A percentile compares a stretch with the other conserved stretches of the same genome.
These are phyloP conservation scores for Abscondita cerata DNA, from an alignment of 2,888 invertebrate genomes.

Conservation along the genomic window DNA sequence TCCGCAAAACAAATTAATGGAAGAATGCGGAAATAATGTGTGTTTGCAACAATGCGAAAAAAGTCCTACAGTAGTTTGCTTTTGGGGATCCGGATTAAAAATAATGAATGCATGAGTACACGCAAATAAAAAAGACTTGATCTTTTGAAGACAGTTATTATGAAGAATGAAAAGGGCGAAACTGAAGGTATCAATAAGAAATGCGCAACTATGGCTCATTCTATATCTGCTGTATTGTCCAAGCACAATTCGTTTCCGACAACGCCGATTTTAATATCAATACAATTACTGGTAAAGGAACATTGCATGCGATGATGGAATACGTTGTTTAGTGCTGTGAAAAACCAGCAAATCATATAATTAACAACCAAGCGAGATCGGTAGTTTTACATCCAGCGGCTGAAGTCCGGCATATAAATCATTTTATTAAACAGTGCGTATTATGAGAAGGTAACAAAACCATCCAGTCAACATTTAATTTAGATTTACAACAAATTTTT, in stretches of 20 bases:
- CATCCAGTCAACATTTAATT: neutral
- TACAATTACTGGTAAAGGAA: neutral
- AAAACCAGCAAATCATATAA: neutral
- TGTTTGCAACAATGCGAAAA: too few species aligned
- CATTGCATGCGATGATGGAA: too few species aligned
- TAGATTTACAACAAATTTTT: neutral
- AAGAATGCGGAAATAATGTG: too few species aligned
- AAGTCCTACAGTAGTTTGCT: too few species aligned
- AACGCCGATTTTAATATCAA: neutral
- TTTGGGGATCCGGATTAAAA: too few species aligned
- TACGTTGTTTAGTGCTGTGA: too few species aligned
- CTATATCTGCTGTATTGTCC: neutral
- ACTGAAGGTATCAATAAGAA: neutral
- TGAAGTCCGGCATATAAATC: neutral
- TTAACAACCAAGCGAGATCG: neutral
- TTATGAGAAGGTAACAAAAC: too few species aligned
- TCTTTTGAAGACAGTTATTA: neutral
- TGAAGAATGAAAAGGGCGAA: neutral
- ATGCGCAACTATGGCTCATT: neutral
- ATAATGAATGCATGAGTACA: too few species aligned
- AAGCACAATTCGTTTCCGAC: neutral
- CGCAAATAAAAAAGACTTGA: neutral
- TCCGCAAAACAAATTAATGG: too few species aligned
- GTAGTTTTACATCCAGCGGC: neutral
- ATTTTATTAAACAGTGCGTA: neutral